Conservation (phyloP, 2,888 invertebrate species). For the Conistra vaccinii region DNA sequence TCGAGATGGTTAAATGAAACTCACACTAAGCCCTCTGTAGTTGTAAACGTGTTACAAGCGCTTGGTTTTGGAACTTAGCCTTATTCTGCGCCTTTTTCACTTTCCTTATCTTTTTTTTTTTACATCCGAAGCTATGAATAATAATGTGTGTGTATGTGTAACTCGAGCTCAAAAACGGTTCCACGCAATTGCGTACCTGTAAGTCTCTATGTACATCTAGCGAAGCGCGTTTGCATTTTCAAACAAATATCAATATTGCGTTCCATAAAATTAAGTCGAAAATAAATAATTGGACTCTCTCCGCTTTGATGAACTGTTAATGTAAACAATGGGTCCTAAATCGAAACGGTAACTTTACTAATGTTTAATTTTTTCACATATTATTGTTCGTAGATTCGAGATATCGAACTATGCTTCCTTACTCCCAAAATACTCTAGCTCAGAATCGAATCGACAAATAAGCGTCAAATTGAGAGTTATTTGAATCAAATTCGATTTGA, state of each 20-base stretch:
- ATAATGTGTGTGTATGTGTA: not conserved
- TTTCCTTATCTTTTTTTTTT: slow-evolving; percentile 5
- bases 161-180: not conserved
- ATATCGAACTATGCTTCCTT: not conserved
- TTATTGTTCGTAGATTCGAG: slow-evolving; percentile 5
- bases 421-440: not conserved
- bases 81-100: slow-evolving; percentile 3
- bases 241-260: slow-evolving; percentile 6
- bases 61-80: not conserved
- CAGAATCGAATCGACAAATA: not conserved
- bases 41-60: not conserved
- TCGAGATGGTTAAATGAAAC: no score
- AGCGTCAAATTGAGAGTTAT: not conserved
- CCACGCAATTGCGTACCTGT: not conserved
- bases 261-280: not conserved
- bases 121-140: not conserved
- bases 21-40: no score
- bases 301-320: not conserved
- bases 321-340: not conserved
- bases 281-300: not conserved
- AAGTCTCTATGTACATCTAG: not conserved
- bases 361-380: not conserved
- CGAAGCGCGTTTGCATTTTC: not conserved
- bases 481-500: not conserved
- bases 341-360: not conserved